Evolutionary conservation across 2,113 vertebrate genomes (phyloP), one percentile per base, ranked within the genome.

Genomic region (Carassius carassius): DNA sequence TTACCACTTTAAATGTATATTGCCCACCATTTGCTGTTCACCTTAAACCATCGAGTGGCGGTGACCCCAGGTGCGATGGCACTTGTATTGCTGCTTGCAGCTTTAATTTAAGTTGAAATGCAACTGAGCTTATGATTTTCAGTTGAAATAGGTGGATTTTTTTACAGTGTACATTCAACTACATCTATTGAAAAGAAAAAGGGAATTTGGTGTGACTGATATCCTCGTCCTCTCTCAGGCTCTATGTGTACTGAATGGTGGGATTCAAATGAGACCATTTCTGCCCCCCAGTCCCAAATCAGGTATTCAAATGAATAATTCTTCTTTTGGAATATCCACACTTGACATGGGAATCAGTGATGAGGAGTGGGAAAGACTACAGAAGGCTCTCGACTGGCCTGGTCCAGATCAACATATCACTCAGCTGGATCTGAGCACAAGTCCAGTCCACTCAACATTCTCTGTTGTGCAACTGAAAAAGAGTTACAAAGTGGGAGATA

Each of bases 371-470:
- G 23, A 29, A 17, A 76, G 73, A 10, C 73, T 76, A 51, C 73
- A 54, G 23, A 29, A 76, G 47, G 73, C 73, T 51, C 47, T 76
- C 1, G 47, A 32, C 13, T 76, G 73, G 73, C 73, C n/a, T 4
- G n/a, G 47, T 51, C 44, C 73, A 75, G 44, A 75, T 51, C n/a
- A 75, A 25, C n/a, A 10, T 51, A 75, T 75, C 44, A 75, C 44
- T 51, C n/a, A 75, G 21, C 73, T 75, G 44, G 1, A 51, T 25
- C 44, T 9, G n/a, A 75, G 44, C 44, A 75, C 73, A 75, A 75
- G 47, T 75, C 73, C 73, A 75, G 73, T 29, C 13, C 44, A 75
- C 73, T 25, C 73, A 51, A 75, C 73, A 49, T 75, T 75, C 73
- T 25, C 73, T 25, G 29, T 51, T 51, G 73, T 51, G n/a, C 23